These are phyloP conservation scores for Phytoseiulus persimilis DNA, from an alignment of 2,888 invertebrate genomes.

Conservation along the genomic window DNA sequence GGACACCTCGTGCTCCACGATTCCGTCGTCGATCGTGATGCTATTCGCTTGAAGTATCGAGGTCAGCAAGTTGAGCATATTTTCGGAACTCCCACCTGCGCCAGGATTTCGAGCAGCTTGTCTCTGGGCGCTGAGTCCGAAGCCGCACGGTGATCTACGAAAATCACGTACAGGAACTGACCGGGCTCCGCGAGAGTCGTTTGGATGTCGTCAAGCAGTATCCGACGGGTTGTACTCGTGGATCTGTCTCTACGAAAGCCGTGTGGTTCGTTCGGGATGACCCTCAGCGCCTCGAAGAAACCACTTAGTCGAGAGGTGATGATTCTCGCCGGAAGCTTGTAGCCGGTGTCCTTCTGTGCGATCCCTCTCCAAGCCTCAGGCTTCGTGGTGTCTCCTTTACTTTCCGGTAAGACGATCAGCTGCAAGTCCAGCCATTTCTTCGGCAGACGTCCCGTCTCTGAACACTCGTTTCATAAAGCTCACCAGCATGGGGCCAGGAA, in stretches of 20 bases:
- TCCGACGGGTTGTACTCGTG: neutral
- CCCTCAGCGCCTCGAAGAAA: neutral
- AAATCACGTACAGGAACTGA: neutral
- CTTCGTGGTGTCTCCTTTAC: neutral
- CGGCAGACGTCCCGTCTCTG: neutral
- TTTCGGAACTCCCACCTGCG: neutral
- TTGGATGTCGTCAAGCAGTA: neutral
- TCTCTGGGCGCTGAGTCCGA: neutral
- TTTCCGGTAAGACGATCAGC: neutral
- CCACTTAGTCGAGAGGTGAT: neutral
- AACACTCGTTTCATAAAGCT: neutral
- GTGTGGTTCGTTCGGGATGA: neutral
- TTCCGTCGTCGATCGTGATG: neutral
- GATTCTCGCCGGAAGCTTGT: neutral
- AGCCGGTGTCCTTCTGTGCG: neutral
- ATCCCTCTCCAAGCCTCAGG: neutral
- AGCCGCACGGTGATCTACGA: neutral
- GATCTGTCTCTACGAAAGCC: neutral
- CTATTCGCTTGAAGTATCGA: neutral
- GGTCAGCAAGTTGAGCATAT: neutral
- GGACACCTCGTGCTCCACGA: neutral
- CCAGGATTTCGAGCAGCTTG: neutral
- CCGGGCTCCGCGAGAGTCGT: neutral
- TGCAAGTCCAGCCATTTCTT: neutral
- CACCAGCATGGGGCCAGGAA: neutral